Conservation (phyloP, 2,113 vertebrate species). For the Nothocercus julius region DNA sequence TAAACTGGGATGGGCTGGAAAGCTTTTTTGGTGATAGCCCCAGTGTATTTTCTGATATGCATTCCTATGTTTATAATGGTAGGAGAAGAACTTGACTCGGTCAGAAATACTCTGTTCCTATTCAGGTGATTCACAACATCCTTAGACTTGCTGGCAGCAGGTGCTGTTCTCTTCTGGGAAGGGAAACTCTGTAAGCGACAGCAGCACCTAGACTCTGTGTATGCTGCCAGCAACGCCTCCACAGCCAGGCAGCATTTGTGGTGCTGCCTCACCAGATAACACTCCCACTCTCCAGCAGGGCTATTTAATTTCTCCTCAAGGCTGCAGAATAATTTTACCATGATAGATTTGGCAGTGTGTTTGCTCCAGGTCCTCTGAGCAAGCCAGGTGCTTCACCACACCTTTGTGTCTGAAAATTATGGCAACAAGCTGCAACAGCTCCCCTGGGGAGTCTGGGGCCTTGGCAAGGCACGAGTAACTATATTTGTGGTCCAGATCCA, state of each 20-base stretch:
- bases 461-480: neutral
- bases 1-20: neutral
- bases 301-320: neutral
- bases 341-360: neutral
- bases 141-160: neutral
- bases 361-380: neutral
- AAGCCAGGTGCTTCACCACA: neutral
- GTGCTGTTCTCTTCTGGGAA: neutral
- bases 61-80: neutral
- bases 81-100: neutral
- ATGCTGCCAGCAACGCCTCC: neutral
- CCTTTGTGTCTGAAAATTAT: neutral
- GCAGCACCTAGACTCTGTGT: neutral
- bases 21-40: neutral
- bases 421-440: neutral
- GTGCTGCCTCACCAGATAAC: neutral
- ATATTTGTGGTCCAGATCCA: neutral
- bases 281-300: neutral
- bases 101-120: neutral
- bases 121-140: neutral
- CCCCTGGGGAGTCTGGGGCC: accelerated
- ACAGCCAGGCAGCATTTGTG: neutral
- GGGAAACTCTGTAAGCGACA: accelerated
- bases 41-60: neutral
- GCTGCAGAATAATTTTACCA: neutral